Evolutionary conservation across 2,888 invertebrate species (phyloP).

Genomic region (Phaedon cochleariae): DNA sequence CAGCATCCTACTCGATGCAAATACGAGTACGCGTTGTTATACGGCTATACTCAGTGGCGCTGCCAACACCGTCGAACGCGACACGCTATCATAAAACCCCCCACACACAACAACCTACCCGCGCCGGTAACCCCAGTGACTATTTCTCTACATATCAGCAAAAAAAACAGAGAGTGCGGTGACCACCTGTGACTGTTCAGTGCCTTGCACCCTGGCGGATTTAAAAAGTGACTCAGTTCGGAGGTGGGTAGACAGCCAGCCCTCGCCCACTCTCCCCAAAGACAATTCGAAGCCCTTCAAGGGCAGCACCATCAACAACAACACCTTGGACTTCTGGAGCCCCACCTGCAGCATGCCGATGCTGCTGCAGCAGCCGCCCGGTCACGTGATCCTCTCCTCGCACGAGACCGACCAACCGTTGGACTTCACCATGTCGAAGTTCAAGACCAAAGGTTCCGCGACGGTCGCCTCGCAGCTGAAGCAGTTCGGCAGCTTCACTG

Average conservation of each 20-base stretch:
- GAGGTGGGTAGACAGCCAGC: constrained; percentile 68
- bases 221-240: constrained; percentile 68
- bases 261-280: constrained; percentile 64
- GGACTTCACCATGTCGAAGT: constrained; percentile 76
- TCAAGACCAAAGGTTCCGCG: constrained; percentile 59
- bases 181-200: constrained; percentile 32
- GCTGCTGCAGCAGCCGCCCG: constrained; percentile 66
- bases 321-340: constrained; percentile 64
- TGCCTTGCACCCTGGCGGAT: constrained; percentile 66
- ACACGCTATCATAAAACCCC: constrained; percentile 29
- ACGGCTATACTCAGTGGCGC: constrained; percentile 59
- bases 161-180: constrained; percentile 38
- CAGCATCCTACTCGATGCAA: constrained; percentile 60
- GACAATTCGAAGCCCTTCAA: constrained; percentile 61
- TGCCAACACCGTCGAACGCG: constrained; percentile 48
- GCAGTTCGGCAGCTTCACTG: constrained; percentile 55
- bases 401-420: constrained; percentile 70
- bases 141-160: background rate
- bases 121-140: constrained; percentile 48
- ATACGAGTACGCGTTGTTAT: constrained; percentile 56
- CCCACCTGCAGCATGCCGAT: constrained; percentile 66
- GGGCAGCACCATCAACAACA: constrained; percentile 62
- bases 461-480: constrained; percentile 59
- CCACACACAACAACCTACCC: constrained; percentile 29
- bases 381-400: constrained; percentile 63